A percentile compares a stretch with the other conserved stretches of the same genome.
Conservation (phyloP, 2,888 invertebrate species). For the Amphiduros pacificus region DNA sequence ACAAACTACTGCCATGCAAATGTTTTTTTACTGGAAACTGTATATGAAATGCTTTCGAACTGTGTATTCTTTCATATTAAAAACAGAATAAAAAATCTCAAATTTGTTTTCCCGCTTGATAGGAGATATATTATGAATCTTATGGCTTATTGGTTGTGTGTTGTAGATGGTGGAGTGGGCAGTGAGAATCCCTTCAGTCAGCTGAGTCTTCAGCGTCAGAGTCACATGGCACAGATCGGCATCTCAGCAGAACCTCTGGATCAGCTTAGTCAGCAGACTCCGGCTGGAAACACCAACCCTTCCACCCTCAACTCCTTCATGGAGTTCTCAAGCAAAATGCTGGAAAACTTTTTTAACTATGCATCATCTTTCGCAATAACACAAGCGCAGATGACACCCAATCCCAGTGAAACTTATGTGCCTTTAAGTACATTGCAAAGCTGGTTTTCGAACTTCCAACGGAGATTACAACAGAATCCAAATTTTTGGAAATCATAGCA, state of each 20-base stretch:
- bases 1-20: no score
- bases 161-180: neutral
- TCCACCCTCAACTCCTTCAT: constrained; percentile 58
- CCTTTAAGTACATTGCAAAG: constrained; percentile 85
- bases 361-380: constrained; percentile 85
- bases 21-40: no score
- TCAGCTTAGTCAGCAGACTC: constrained; percentile 63
- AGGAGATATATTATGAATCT: no score
- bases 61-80: no score
- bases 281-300: constrained; percentile 49
- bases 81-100: no score
- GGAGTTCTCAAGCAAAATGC: constrained; percentile 79
- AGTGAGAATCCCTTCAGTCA: constrained; percentile 6
- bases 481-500: constrained; percentile 78
- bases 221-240: constrained; percentile 92
- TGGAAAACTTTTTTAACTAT: constrained; percentile 90
- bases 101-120: no score
- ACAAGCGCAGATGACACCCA: constrained; percentile 77
- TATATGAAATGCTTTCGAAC: no score
- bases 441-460: constrained; percentile 92
- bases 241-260: constrained; percentile 81
- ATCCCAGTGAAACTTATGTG: constrained; percentile 80
- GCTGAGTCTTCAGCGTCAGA: constrained; percentile 7
- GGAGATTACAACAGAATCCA: constrained; percentile 85
- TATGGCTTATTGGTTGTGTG: no score